Evolutionary conservation across 2,797 vertebrate species (phyloP), one percentile per base, ranked within the genome.

Genomic region (Chaenodraco wilsoni): DNA sequence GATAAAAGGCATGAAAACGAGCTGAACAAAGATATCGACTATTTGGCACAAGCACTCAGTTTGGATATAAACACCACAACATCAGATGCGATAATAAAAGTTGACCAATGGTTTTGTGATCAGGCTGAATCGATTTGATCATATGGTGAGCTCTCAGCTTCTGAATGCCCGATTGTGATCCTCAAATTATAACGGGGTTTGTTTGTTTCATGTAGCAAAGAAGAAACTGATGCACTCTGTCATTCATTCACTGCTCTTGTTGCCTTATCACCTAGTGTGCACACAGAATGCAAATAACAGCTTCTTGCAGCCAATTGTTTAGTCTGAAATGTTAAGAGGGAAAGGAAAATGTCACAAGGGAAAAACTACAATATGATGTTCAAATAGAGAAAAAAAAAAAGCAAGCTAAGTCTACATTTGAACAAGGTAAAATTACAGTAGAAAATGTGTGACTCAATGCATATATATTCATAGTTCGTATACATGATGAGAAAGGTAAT

Each of bases 231-330:
- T 79, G 72, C 48, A 55, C 69, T 72, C 78, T 72, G 81, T 79
- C 76, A 76, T 74, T 87, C 61, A 74, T 67, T 79, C 78, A 70
- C 72, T 0, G 27, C 17, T 2, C 65, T 62, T 50, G 7, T 65
- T 51, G 79, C 71, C 67, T 87, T 86, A 88, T 88, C 84, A 65
- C 61, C 64, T 59, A 17, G 65, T 72, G 72, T 55, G 82, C 72
- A 83, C 72, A 78, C 70, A 80, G 78, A 68, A 76, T 60, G 81
- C 62, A 79, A 88, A 83, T 62, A 79, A 64, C 73, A 78, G 74
- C 83, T 79, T 76, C 79, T 88, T 89, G 73, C 65, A 65, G 51
- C 63, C 69, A 48, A 73, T 81, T 87, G 84, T 88, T 72, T 59
- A 49, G 66, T 72, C 68, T 78, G 58, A 62, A 58, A 72, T 78